Base-by-base conservation (phyloP, 2,888 invertebrate genomes). In the Drosophila cyrtoloma region DNA sequence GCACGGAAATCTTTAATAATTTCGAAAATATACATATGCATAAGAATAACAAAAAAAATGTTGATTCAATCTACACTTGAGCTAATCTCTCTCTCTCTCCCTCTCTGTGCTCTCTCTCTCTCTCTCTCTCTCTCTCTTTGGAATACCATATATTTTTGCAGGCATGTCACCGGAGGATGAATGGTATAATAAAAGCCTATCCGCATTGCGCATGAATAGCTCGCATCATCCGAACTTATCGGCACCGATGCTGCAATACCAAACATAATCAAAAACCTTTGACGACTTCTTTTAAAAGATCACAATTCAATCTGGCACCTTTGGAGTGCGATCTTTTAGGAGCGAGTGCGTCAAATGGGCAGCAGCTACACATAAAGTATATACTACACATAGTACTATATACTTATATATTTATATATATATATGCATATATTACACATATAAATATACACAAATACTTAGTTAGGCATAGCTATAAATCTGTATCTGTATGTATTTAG, bases 131-230 rank as follows among this genome's bases (percentile, higher is more conserved):
- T 12, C 33, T 0, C 28, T 4, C 28, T 28, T 28, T 47, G 22
- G 22, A 16, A 47, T 2, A 22, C 14, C 5, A 26, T 22, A 12
- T 26, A 28, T 30, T 63, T 51, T 66, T 53, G 3, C 62, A 98
- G 98, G 97, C 87, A 98, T 98, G 97, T 97, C 96, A 84, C 96
- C 97, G 57, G 97, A 97, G 93, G 98, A 97, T 93, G 98, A 99
- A 94, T 99, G 99, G 99, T 99, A 99, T 95, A 99, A 99, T 95
- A 99, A 99, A 94, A 98, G 98, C 92, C 95, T 99, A 92, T 98
- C 98, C 72, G 99, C 99, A 65, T 95, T 99, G 89, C 96, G 99
- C 93, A 99, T 99, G 99, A 99, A 99, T 95, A 96, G 97, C 92
- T 97, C 98, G 63, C 98, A 98, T 94, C 97, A 98, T 94, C 98